These are phyloP conservation scores for Gobio gobio DNA, from an alignment of 2,113 vertebrate species.

Conservation along the genomic window DNA sequence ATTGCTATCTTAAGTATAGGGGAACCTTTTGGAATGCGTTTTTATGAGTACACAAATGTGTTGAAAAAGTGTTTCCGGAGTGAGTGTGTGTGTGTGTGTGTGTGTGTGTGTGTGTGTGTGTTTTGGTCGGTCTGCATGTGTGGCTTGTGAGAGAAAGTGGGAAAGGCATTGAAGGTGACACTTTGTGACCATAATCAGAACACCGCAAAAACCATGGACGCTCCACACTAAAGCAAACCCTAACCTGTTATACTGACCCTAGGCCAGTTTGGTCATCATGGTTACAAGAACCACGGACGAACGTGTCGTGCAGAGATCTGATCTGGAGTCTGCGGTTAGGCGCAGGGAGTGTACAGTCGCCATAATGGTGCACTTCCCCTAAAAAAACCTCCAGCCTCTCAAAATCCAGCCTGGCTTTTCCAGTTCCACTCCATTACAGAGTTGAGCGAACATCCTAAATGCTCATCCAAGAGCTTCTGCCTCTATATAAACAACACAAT, in stretches of 20 bases:
- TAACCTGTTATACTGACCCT: slow-evolving; percentile 37
- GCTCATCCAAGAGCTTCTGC: slow-evolving; percentile 42
- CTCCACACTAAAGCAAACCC: slow-evolving; percentile 38
- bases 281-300: not conserved
- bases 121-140: slow-evolving; percentile 36
- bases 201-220: slow-evolving; percentile 44
- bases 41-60: slow-evolving; percentile 68
- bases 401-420: slow-evolving; percentile 50
- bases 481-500: slow-evolving; percentile 50
- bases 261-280: slow-evolving; percentile 24
- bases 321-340: slow-evolving; percentile 40
- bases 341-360: slow-evolving; percentile 20
- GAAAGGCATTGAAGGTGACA: slow-evolving; percentile 52
- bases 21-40: slow-evolving; percentile 57
- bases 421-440: slow-evolving; percentile 47
- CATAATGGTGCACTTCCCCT: slow-evolving; percentile 3
- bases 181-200: slow-evolving; percentile 50
- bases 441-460: slow-evolving; percentile 34
- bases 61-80: slow-evolving; percentile 63
- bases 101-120: slow-evolving; percentile 40
- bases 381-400: slow-evolving; percentile 34
- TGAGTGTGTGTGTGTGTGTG: slow-evolving; percentile 36
- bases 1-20: slow-evolving; percentile 77
- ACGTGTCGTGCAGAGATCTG: not conserved
- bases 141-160: slow-evolving; percentile 51